phyloP scores from a whole-genome alignment of 2,113 vertebrate species.

The Arothron firmamentum region DNA sequence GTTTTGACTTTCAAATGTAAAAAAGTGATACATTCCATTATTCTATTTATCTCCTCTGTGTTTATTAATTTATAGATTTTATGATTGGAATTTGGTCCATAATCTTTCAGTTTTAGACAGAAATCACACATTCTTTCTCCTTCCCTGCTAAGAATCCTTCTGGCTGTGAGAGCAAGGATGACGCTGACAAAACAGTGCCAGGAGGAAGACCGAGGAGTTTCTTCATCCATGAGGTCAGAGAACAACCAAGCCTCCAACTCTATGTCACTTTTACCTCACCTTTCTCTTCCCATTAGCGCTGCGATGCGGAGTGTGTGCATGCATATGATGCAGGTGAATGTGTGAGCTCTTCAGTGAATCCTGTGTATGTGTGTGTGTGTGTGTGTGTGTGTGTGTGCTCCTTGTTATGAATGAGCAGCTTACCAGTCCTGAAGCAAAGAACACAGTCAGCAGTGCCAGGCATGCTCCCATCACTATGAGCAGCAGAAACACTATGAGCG shows the following conservation, averaged over 20 bases:
- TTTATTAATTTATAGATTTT: too few species aligned
- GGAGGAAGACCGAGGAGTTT: conserved; percentile 34
- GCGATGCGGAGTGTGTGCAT: conserved; percentile 39
- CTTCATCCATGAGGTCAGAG: conserved; percentile 47
- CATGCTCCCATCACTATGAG: conserved; percentile 97
- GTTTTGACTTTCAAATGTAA: background rate
- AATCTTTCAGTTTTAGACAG: too few species aligned
- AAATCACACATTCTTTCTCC: background rate
- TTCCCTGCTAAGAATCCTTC: background rate
- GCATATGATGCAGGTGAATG: background rate
- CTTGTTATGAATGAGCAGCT: conserved; percentile 64
- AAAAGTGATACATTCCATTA: too few species aligned
- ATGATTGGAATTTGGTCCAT: too few species aligned
- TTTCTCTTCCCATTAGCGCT: conserved; percentile 60
- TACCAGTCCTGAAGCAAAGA: conserved; percentile 97
- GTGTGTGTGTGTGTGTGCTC: background rate
- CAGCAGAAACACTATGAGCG: conserved; percentile 93
- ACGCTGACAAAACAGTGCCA: conserved; percentile 45
- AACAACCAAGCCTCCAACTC: conserved; percentile 47
- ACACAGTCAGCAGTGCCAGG: conserved; percentile 90
- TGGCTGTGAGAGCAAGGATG: conserved; percentile 22
- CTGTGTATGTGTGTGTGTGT: background rate
- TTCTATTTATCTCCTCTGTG: too few species aligned
- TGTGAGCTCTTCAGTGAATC: background rate
- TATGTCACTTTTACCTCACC: conserved; percentile 52